Percentiles rank a stretch among this genome's conserved stretches.
Conservation (phyloP, 2,113 vertebrate species). For the Narcine bancroftii region DNA sequence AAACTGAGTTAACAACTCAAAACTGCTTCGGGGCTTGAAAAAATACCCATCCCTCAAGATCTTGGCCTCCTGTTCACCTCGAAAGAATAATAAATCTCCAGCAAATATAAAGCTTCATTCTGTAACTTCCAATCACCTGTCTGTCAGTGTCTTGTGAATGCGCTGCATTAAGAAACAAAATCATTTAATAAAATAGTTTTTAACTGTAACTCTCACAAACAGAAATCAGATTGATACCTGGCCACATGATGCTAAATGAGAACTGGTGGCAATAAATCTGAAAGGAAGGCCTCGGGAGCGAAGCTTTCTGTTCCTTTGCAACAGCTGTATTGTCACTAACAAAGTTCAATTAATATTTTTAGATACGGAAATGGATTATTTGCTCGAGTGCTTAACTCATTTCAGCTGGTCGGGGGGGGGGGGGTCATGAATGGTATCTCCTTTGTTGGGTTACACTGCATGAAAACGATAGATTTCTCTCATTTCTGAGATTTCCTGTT, state of each 20-base stretch:
- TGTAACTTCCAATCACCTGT: slow-evolving; percentile 44
- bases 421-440: too few relatives aligned
- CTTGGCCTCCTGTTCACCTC: slow-evolving; percentile 55
- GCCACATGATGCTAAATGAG: slow-evolving; percentile 47
- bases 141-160: slow-evolving; percentile 45
- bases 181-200: slow-evolving; percentile 40
- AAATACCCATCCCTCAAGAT: slow-evolving; percentile 44
- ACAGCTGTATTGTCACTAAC: neutral
- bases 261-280: slow-evolving; percentile 17
- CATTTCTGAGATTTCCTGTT: too few relatives aligned
- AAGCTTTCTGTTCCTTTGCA: neutral
- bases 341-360: slow-evolving; percentile 31
- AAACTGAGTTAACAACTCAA: slow-evolving; percentile 52
- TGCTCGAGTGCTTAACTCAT: neutral
- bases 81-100: slow-evolving; percentile 64
- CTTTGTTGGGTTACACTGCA: too few relatives aligned
- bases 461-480: too few relatives aligned
- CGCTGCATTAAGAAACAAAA: slow-evolving; percentile 46
- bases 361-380: neutral
- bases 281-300: neutral
- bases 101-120: slow-evolving; percentile 47
- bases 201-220: slow-evolving; percentile 40
- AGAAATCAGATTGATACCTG: slow-evolving; percentile 34
- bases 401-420: neutral
- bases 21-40: slow-evolving; percentile 56